Percentiles rank a stretch among this genome's conserved stretches.
These are phyloP conservation scores for Ceratina australensis DNA, from an alignment of 1,140 invertebrate species.

Conservation along the genomic window DNA sequence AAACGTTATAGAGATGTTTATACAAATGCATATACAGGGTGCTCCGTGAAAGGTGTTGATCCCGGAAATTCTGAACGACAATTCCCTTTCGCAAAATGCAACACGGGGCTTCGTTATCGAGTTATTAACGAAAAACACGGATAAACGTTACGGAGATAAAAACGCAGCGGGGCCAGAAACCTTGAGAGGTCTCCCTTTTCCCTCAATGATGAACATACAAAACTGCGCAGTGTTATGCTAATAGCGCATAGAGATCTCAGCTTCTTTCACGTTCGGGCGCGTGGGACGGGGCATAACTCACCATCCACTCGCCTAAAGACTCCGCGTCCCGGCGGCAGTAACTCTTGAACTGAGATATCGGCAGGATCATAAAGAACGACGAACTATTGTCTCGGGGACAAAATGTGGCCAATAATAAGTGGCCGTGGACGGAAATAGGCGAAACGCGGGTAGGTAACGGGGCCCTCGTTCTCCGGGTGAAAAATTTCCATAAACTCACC, in stretches of 20 bases:
- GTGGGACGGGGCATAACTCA: neutral
- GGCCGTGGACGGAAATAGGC: conserved; percentile 54
- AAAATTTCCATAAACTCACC: conserved; percentile 74
- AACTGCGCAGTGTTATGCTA: neutral
- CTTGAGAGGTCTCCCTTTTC: no score
- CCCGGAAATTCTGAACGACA: no score
- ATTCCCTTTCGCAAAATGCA: no score
- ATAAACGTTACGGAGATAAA: no score
- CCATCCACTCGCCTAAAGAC: conserved; percentile 14
- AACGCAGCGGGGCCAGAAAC: no score
- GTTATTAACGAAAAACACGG: no score
- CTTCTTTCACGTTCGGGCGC: neutral
- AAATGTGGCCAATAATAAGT: conserved; percentile 62
- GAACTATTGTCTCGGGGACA: conserved; percentile 57
- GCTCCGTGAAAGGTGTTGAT: no score
- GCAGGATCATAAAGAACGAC: conserved; percentile 44
- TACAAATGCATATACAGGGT: no score
- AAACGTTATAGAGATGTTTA: no score
- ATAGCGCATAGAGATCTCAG: neutral
- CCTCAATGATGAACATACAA: neutral
- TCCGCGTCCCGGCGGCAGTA: conserved; percentile 36
- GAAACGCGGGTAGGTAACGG: conserved; percentile 58
- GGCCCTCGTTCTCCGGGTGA: conserved; percentile 43
- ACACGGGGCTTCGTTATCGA: no score
- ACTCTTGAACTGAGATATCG: conserved; percentile 57